Conservation (phyloP, 2,888 invertebrate species). For the Tortrix viridana region DNA sequence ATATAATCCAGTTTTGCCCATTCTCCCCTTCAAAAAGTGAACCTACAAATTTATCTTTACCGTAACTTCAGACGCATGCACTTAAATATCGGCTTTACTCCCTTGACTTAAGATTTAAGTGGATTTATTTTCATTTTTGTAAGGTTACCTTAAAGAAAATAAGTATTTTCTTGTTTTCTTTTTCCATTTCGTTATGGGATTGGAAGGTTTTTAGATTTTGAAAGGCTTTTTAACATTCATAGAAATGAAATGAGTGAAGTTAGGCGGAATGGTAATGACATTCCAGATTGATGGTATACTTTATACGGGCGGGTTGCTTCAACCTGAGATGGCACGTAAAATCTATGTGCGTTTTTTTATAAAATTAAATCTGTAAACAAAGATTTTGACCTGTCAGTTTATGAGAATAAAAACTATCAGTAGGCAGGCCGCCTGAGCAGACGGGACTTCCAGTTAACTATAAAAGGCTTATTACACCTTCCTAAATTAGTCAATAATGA, state of each 20-base stretch:
- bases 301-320: too few relatives aligned
- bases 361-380: too few relatives aligned
- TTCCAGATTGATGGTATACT: conserved; percentile 5
- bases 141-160: conserved; percentile 9
- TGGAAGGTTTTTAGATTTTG: conserved; percentile 25
- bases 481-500: too few relatives aligned
- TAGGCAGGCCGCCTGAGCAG: too few relatives aligned
- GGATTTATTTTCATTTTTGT: conserved; percentile 7
- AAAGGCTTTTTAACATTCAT: conserved; percentile 34
- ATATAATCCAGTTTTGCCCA: conserved; percentile 75
- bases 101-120: conserved; percentile 11
- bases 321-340: too few relatives aligned
- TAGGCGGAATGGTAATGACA: conserved; percentile 11
- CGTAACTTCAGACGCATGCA: conserved; percentile 6
- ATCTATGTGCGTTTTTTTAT: too few relatives aligned
- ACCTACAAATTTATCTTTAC: conserved; percentile 42
- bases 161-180: conserved; percentile 32
- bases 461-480: too few relatives aligned
- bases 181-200: conserved; percentile 34
- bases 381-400: too few relatives aligned
- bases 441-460: too few relatives aligned
- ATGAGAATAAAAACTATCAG: too few relatives aligned
- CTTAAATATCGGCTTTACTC: conserved; percentile 27
- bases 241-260: conserved; percentile 19
- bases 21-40: conserved; percentile 62